Percentiles rank a stretch among this genome's conserved stretches.
Evolutionary conservation across 1,140 invertebrate species (phyloP).

Genomic region (Philopotamus ludificatus): DNA sequence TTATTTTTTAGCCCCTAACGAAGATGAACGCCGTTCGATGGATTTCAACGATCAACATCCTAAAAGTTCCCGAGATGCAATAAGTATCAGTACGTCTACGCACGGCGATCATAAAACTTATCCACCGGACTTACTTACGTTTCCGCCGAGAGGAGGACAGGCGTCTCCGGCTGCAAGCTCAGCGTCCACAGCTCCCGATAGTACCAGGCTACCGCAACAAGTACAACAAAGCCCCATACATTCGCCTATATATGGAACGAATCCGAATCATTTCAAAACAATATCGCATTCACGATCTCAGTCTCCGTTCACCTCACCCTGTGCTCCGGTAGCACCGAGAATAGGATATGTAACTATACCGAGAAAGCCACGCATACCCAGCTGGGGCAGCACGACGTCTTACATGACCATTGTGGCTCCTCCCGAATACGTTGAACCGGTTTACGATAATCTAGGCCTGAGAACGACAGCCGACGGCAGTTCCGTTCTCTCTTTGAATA

Average conservation of each 20-base stretch:
- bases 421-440: constrained; percentile 67
- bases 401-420: constrained; percentile 54
- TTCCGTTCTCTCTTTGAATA: constrained; percentile 74
- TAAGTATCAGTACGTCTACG: constrained; percentile 52
- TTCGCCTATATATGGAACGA: constrained; percentile 58
- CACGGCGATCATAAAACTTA: constrained; percentile 57
- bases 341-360: constrained; percentile 84
- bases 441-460: constrained; percentile 81
- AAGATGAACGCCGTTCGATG: constrained; percentile 64
- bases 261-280: constrained; percentile 63
- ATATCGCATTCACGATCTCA: constrained; percentile 71
- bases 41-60: constrained; percentile 54
- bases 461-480: constrained; percentile 84
- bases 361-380: constrained; percentile 74
- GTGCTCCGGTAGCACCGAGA: constrained; percentile 61
- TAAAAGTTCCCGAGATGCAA: constrained; percentile 53
- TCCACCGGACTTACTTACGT: constrained; percentile 79
- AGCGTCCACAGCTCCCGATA: constrained; percentile 75
- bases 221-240: constrained; percentile 55
- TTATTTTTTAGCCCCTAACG: constrained; percentile 55
- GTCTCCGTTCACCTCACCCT: constrained; percentile 65
- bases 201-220: constrained; percentile 54
- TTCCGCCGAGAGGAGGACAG: constrained; percentile 64
- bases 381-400: constrained; percentile 71
- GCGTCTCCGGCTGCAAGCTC: constrained; percentile 71